Base-by-base conservation (phyloP, 1,140 invertebrate genomes). In the Streblospio benedicti region DNA sequence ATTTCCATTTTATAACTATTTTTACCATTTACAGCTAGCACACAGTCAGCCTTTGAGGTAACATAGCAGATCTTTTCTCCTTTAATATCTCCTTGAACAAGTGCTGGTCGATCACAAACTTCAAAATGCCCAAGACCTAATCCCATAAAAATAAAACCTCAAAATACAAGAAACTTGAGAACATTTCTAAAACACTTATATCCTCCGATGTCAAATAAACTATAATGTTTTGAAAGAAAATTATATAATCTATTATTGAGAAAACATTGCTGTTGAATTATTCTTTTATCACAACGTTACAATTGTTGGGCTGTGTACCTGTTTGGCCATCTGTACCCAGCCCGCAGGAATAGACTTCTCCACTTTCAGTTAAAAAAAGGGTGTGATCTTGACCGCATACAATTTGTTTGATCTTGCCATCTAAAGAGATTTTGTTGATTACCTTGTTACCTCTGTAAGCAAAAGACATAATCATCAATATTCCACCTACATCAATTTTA, bases 321-420 rank as follows among this genome's bases (percentile, higher is more conserved):
- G 91, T 93, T 81, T 97, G 94, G 2, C 94, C 94, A 81, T 97
- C 93, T 1, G 91, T 87, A 25, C 93, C 88, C 86, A 92, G 91
- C 1, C 94, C 94, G 81, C 91, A 97, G 14, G 86, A 83, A 71
- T 85, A 95, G 2, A 97, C 86, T 68, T 85, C 79, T 25, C 93
- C 93, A 44, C 82, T 77, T 71, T 86, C 82, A 61, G 87, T 90
- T 33, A 96, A 70, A 62, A 94, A 85, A 65, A 95, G 79, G 65
- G 89, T 90, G 73, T 76, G 84, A 82, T 96, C 91, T 76, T 93
- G 91, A 5, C 93, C 93, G 80, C 89, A 91, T 65, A 86, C 82
- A 1, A 93, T 81, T 31, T 33, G 23, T 44, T 16, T 2, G 20
- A 52, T 4, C 12, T 20, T 52, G 33, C 49, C 44, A n/a, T 32